Base-by-base conservation (phyloP, 2,797 vertebrate genomes). In the Sebastes flavidus region DNA sequence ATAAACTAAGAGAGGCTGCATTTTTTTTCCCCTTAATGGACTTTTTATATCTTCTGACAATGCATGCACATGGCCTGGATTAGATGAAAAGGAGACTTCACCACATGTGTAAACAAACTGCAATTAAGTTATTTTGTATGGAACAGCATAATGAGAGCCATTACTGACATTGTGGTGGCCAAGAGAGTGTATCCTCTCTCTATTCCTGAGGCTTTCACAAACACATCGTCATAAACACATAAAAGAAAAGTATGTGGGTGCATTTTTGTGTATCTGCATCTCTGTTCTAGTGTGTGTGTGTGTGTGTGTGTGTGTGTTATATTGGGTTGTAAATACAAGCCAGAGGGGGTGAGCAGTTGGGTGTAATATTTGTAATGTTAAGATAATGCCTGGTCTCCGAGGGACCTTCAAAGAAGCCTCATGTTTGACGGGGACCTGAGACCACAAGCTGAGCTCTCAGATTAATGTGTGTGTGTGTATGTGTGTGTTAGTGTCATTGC, bases 61-160 rank as follows among this genome's bases (percentile, higher is more conserved):
- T 65, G 18, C 16, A 18, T 54, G 42, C 83, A 83, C 71, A 82
- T 91, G 84, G 60, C 76, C 79, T 72, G 61, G 18, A 77, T 89
- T 81, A 81, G 32, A 87, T 77, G 5, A 78, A 87, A 82, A 80
- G 49, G 29, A 82, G 86, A 46, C 62, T 58, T 70, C 13, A 20
- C 81, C 85, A 68, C 66, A 90, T 71, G 80, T 78, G 84, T 83
- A 87, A 93, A 89, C 81, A 88, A 85, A 83, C 61, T 24, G 36
- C 75, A 87, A 88, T 88, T 75, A 89, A 67, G 61, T 79, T 65
- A 80, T 91, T 89, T 92, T 81, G 30, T 55, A 82, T 70, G 56
- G 58, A 80, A 75, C 63, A 20, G 60, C 52, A 62, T 89, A 91
- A 92, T 91, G 78, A 88, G 67, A 90, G 84, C 82, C 82, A 90